Conservation (phyloP, 2,888 invertebrate genomes). For the Rhimphoctona megacephalus region DNA sequence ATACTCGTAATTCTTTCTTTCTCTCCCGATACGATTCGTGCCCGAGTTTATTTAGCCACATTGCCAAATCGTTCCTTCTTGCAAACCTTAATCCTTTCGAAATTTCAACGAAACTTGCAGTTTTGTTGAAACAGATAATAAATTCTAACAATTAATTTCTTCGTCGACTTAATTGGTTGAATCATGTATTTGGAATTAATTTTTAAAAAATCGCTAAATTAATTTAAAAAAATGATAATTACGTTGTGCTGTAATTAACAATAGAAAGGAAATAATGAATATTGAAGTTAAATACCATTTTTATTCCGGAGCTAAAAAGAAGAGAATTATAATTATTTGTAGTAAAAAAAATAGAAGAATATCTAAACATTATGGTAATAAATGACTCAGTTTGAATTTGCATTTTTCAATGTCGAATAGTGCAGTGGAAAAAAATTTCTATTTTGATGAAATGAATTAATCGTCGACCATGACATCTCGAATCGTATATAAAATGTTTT, state of each 20-base stretch:
- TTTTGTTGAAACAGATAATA: not conserved
- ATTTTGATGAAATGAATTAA: not conserved
- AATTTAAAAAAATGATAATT: not conserved
- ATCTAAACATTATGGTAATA: too few relatives aligned
- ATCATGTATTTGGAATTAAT: not conserved
- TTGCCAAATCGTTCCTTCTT: constrained; percentile 60
- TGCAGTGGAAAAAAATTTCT: not conserved
- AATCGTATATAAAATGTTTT: constrained; percentile 10
- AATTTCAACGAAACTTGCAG: not conserved
- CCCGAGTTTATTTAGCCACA: constrained; percentile 49
- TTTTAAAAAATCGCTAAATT: not conserved
- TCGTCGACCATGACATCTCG: constrained; percentile 4
- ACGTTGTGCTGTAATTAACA: too few relatives aligned
- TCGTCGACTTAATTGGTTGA: not conserved
- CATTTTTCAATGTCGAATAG: not conserved
- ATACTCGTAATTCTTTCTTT: constrained; percentile 15
- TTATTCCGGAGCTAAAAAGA: too few relatives aligned
- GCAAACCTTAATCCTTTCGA: constrained; percentile 43
- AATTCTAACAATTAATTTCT: not conserved
- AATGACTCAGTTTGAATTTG: too few relatives aligned
- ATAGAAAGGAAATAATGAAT: too few relatives aligned
- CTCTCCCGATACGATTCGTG: constrained; percentile 38
- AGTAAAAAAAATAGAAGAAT: too few relatives aligned
- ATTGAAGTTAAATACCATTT: too few relatives aligned
- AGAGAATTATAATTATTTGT: too few relatives aligned